Conservation (phyloP, 2,888 invertebrate species). For the Aspidiotus rigidus region DNA sequence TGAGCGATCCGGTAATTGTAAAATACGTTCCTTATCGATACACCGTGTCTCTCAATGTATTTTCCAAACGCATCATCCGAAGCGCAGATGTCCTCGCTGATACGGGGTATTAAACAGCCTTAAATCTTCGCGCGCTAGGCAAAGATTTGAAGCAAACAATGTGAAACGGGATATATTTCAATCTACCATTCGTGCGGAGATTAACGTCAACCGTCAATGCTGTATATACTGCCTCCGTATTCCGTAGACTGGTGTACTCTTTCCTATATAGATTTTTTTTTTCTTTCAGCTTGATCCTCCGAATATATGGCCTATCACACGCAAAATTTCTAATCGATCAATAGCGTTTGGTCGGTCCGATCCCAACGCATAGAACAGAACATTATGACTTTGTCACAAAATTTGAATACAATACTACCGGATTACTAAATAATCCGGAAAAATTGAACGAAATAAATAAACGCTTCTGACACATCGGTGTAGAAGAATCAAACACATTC, state of each 20-base stretch:
- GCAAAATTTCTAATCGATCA: neutral
- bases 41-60: neutral
- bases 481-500: too few relatives aligned
- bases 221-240: too few relatives aligned
- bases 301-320: conserved; percentile 1
- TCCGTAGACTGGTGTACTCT: too few relatives aligned
- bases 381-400: neutral
- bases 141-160: conserved; percentile 4
- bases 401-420: conserved; percentile 2
- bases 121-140: neutral
- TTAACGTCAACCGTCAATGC: neutral
- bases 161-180: neutral
- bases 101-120: conserved; percentile 4
- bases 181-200: neutral
- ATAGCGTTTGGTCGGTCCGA: neutral
- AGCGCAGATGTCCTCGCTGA: conserved; percentile 14
- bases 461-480: neutral
- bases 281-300: neutral
- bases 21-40: neutral
- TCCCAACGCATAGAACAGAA: too few relatives aligned
- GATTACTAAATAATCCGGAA: conserved; percentile 1
- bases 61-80: neutral
- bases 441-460: conserved; percentile 1
- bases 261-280: neutral
- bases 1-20: neutral